Evolutionary conservation across 2,797 vertebrate species (phyloP), one percentile per base, ranked within the genome.

Genomic region (Rousettus madagascariensis): DNA sequence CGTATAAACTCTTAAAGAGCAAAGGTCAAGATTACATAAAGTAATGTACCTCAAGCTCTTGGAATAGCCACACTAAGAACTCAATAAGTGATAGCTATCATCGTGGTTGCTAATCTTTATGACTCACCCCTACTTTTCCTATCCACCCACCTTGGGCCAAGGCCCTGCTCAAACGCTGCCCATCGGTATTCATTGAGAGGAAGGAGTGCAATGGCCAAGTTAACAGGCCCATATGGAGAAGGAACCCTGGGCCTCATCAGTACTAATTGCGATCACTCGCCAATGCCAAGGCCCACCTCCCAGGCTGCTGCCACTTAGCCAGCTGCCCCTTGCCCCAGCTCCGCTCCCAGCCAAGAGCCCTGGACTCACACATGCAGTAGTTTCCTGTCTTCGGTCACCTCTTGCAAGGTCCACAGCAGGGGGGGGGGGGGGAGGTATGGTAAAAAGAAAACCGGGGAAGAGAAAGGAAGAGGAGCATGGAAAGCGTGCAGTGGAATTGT

Each of bases 1-100:
- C 74, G 24, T 41, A 6, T 38, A 33, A 46, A 43, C 22, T 66
- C 87, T 78, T 41, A 63, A 63, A 74, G 46, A 86, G 69, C 57
- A n/a, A 61, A 95, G 33, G 33, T 80, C 86, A 61, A 46, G 36
- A 71, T 75, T 69, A 49, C 92, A 53, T 46, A 72, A 68, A 69
- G 38, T 3, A 7, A 38, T 2, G 28, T 30, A 72, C 26, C 33
- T 6, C 61, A 57, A 71, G 12, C 33, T 78, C 72, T 68, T 49
- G 46, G 55, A 83, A 72, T 22, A 72, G 26, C 20, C 66, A 12
- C 3, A 13, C 26, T 38, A 5, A 85, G 59, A 55, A 11, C 59
- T 82, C 41, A 38, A 0, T 6, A 41, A 69, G 1, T 46, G 46
- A 13, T 1, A 36, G 66, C 15, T n/a, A 1, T n/a, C 19, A 5